Percentiles rank a stretch among this genome's conserved stretches.
Evolutionary conservation across 1,140 invertebrate species (phyloP).

Genomic region (Sipha flava): DNA sequence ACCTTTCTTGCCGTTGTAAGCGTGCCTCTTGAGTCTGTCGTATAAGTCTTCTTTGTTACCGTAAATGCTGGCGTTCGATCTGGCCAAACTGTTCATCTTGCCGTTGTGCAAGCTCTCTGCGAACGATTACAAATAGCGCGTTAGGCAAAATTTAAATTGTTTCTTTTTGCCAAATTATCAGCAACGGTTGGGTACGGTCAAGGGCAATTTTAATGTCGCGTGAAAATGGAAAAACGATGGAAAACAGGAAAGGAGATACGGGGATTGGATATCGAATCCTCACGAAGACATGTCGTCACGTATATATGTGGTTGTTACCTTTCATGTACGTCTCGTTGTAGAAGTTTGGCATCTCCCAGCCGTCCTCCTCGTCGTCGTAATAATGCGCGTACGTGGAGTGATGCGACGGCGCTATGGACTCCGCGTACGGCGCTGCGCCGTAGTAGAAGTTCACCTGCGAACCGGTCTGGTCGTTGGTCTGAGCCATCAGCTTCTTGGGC

Average conservation of each 20-base stretch:
- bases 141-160: too few relatives aligned
- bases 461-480: slow-evolving; percentile 76
- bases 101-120: slow-evolving; percentile 68
- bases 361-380: slow-evolving; percentile 89
- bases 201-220: too few relatives aligned
- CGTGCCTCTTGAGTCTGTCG: slow-evolving; percentile 88
- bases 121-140: slow-evolving; percentile 35
- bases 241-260: too few relatives aligned
- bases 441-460: slow-evolving; percentile 95
- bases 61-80: slow-evolving; percentile 87
- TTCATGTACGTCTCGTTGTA: slow-evolving; percentile 97
- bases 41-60: slow-evolving; percentile 93
- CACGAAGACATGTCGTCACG: too few relatives aligned
- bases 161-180: too few relatives aligned
- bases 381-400: slow-evolving; percentile 93
- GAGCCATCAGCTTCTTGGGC: slow-evolving; percentile 77
- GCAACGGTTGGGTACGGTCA: too few relatives aligned
- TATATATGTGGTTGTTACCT: too few relatives aligned
- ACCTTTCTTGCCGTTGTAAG: slow-evolving; percentile 94
- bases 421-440: slow-evolving; percentile 84
- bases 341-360: slow-evolving; percentile 95
- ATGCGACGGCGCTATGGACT: slow-evolving; percentile 87
- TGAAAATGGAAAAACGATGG: too few relatives aligned
- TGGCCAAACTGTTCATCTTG: slow-evolving; percentile 81
- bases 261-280: too few relatives aligned